Conservation (phyloP, 2,888 invertebrate genomes). For the Sthenelais limicola region DNA sequence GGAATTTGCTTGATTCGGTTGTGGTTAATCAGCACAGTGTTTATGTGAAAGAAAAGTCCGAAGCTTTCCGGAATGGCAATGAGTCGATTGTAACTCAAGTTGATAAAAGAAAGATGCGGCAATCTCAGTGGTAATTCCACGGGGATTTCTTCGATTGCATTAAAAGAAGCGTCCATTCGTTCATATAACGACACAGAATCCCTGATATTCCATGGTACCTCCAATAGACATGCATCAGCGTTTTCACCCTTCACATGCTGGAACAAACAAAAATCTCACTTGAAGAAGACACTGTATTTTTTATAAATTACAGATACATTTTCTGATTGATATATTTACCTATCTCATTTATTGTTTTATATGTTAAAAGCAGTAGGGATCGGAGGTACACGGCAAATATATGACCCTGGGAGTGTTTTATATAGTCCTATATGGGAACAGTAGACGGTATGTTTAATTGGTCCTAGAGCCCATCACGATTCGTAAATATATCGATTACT, state of each 20-base stretch:
- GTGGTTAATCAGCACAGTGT: slow-evolving; percentile 62
- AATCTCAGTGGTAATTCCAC: slow-evolving; percentile 68
- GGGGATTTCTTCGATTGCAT: slow-evolving; percentile 68
- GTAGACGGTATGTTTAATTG: too few relatives aligned
- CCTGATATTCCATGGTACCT: slow-evolving; percentile 66
- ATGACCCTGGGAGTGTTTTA: too few relatives aligned
- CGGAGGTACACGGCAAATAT: too few relatives aligned
- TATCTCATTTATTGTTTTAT: too few relatives aligned
- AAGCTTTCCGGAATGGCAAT: slow-evolving; percentile 67
- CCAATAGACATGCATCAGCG: slow-evolving; percentile 63
- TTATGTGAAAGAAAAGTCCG: slow-evolving; percentile 68
- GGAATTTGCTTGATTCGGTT: slow-evolving; percentile 66
- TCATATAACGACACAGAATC: slow-evolving; percentile 70
- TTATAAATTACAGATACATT: not conserved
- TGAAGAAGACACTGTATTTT: not conserved
- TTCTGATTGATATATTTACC: not conserved
- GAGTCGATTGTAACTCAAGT: slow-evolving; percentile 69
- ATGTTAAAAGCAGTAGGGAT: too few relatives aligned
- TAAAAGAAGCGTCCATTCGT: slow-evolving; percentile 68
- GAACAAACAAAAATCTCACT: not conserved
- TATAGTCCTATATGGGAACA: too few relatives aligned
- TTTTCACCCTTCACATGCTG: slow-evolving; percentile 69
- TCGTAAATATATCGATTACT: too few relatives aligned
- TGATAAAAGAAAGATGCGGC: slow-evolving; percentile 68
- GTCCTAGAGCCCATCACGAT: too few relatives aligned